A percentile compares a stretch with the other conserved stretches of the same genome.
These are phyloP conservation scores for Ctenosaura bakeri DNA, from an alignment of 2,797 vertebrate genomes.

Conservation along the genomic window DNA sequence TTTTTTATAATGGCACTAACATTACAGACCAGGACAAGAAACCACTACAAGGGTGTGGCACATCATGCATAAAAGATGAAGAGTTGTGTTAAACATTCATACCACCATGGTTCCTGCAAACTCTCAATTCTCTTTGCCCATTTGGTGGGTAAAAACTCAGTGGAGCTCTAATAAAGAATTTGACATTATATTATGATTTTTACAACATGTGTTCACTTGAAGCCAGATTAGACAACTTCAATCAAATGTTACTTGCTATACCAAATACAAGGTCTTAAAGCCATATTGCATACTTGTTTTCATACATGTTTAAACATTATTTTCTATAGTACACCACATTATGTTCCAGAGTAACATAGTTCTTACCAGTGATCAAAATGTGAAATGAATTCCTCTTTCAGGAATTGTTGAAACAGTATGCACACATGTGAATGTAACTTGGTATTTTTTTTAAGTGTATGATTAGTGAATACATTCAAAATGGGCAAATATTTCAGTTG, in stretches of 20 bases:
- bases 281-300: slow-evolving; percentile 53
- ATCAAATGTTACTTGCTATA: slow-evolving; percentile 63
- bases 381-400: slow-evolving; percentile 30
- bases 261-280: slow-evolving; percentile 65
- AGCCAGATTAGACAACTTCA: slow-evolving; percentile 24
- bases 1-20: background rate
- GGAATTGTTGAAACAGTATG: slow-evolving; percentile 10
- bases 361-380: slow-evolving; percentile 28
- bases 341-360: slow-evolving; percentile 54
- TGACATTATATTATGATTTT: slow-evolving; percentile 62
- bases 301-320: slow-evolving; percentile 37
- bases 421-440: slow-evolving; percentile 43
- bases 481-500: slow-evolving; percentile 17
- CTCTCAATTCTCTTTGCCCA: background rate
- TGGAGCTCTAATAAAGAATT: slow-evolving; percentile 1
- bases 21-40: background rate
- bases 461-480: slow-evolving; percentile 41
- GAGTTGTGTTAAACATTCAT: background rate
- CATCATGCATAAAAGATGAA: background rate
- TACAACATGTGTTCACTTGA: slow-evolving; percentile 56
- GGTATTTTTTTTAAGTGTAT: slow-evolving; percentile 35
- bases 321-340: slow-evolving; percentile 51
- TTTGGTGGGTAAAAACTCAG: background rate
- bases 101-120: background rate
- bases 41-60: background rate